Evolutionary conservation across 2,888 invertebrate species (phyloP), one percentile per base, ranked within the genome.

Genomic region (Eueremaeus valkanovi): DNA sequence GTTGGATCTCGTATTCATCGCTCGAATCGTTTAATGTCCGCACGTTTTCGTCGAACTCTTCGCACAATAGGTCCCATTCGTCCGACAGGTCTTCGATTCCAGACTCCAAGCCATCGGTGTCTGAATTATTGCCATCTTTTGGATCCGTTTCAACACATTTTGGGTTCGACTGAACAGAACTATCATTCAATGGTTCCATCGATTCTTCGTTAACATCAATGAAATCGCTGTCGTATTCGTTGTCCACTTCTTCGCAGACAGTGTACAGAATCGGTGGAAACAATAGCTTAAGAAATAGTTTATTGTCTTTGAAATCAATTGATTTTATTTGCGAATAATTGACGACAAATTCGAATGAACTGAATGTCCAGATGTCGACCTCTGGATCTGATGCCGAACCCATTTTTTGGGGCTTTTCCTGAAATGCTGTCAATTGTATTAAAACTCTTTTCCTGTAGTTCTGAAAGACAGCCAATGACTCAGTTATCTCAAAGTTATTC

Each of bases 311-410:
- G 3, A 40, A 40, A 24, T 24, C 3, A 33, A 68, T 68, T 36
- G 68, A 36, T 40, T 68, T 68, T 3, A 68, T 68, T 40, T 42
- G 36, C 6, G 68, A 68, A 21, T 68, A 68, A 68, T 42, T 42
- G 42, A 68, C 16, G 6, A 21, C 6, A 24, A 68, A 68, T 31
- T 68, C 68, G 24, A n/a, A 68, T 68, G n/a, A n/a, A n/a, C 24
- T 36, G 8, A 40, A 2, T 24, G 16, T 21, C 21, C 36, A 21
- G 40, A 40, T 40, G 21, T 68, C 68, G 24, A 58, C 29, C 3
- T 9, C 16, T 6, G 68, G 1, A 24, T 40, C 16, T 36, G 68
- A 40, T 1, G 21, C 13, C 24, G 5, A 8, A 5, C 36, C 11
- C 36, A 5, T 36, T 11, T 24, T 24, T n/a, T 33, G 63, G 33